A percentile compares a stretch with the other conserved stretches of the same genome.
Conservation (phyloP, 1,140 invertebrate species). For the Drosophila mayri region DNA sequence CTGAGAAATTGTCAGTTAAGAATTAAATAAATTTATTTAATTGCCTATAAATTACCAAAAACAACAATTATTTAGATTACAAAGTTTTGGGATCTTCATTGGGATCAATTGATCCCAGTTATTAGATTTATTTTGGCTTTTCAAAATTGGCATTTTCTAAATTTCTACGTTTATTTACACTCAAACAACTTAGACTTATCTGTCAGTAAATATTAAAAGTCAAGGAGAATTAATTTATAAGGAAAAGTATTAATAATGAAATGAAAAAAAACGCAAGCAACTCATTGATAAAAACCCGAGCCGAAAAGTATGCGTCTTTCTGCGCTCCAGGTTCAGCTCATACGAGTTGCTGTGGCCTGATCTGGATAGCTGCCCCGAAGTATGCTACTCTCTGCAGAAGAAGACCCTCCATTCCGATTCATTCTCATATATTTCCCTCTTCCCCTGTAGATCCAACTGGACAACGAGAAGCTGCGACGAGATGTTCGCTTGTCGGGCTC, state of each 20-base stretch:
- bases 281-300: background rate
- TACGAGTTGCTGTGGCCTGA: conserved; percentile 3
- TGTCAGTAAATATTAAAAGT: background rate
- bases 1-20: no score
- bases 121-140: no score
- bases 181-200: background rate
- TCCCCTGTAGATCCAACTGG: conserved; percentile 75
- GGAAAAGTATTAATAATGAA: conserved; percentile 6
- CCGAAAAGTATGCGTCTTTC: conserved; percentile 31
- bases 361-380: conserved; percentile 14
- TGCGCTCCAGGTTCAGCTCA: background rate
- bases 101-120: no score
- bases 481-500: conserved; percentile 74
- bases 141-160: background rate
- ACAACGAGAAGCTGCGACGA: conserved; percentile 84
- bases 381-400: conserved; percentile 21
- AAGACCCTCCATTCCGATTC: no score
- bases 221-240: background rate
- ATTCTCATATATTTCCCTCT: conserved; percentile 1
- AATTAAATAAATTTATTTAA: background rate
- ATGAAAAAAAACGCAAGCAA: conserved; percentile 17
- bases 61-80: no score
- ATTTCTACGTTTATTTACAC: background rate
- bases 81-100: no score
- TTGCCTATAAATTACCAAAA: no score